phyloP scores from a whole-genome alignment of 1,140 invertebrate species.

The Pogonus chalceus region DNA sequence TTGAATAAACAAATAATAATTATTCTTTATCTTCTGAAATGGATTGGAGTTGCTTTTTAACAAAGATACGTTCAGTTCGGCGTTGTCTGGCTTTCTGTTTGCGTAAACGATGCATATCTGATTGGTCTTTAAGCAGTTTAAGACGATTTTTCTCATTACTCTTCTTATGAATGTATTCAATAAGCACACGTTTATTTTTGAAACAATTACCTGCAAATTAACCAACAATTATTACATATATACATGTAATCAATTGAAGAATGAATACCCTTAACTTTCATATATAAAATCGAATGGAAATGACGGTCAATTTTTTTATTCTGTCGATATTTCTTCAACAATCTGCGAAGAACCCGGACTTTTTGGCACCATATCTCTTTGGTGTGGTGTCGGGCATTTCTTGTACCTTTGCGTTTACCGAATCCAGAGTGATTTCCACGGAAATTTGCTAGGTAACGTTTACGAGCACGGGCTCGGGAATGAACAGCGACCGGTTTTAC shows the following conservation, averaged over 20 bases:
- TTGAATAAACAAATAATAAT: too few relatives aligned
- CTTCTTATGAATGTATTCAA: conserved; percentile 80
- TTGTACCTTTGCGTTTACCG: conserved; percentile 66
- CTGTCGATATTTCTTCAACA: conserved; percentile 65
- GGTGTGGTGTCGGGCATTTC: conserved; percentile 63
- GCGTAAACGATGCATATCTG: conserved; percentile 59
- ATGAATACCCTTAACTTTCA: conserved; percentile 72
- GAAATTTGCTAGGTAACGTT: conserved; percentile 55
- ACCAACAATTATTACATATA: too few relatives aligned
- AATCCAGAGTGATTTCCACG: conserved; percentile 69
- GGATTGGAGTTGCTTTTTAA: conserved; percentile 44
- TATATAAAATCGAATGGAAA: conserved; percentile 67
- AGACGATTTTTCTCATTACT: conserved; percentile 66
- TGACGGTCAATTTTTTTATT: conserved; percentile 73
- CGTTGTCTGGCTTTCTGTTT: conserved; percentile 61
- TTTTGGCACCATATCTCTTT: conserved; percentile 60
- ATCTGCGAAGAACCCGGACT: conserved; percentile 60
- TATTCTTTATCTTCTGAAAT: too few relatives aligned
- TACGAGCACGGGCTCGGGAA: conserved; percentile 59
- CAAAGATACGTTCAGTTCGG: conserved; percentile 53
- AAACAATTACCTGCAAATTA: conserved; percentile 67
- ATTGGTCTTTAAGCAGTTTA: conserved; percentile 68
- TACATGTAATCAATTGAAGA: too few relatives aligned
- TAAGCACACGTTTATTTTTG: conserved; percentile 72
- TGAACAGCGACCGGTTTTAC: conserved; percentile 69